phyloP scores from a whole-genome alignment of 1,140 invertebrate genomes.

The Trichomalopsis sarcophagae region DNA sequence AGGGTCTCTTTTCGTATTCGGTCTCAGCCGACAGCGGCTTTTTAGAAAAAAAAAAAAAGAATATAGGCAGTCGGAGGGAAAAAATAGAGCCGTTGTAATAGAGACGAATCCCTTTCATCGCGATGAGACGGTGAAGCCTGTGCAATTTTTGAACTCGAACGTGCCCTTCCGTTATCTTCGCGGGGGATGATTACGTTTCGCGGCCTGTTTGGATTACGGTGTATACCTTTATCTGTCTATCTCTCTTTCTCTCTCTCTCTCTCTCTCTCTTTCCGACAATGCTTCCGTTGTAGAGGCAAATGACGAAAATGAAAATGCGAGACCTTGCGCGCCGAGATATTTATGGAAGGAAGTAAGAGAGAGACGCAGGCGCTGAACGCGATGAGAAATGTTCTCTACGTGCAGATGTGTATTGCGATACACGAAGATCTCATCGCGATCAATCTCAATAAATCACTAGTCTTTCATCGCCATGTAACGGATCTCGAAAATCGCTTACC shows the following conservation, averaged over 20 bases:
- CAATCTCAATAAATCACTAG: too few relatives aligned
- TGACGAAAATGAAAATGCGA: neutral
- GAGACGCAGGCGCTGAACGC: too few relatives aligned
- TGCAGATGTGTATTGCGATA: too few relatives aligned
- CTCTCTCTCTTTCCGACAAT: neutral
- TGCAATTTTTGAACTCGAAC: neutral
- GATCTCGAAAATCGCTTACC: too few relatives aligned
- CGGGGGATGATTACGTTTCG: constrained; percentile 1
- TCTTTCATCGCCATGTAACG: too few relatives aligned
- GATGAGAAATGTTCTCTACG: neutral
- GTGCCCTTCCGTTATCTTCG: neutral
- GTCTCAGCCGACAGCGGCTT: neutral
- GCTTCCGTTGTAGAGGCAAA: neutral
- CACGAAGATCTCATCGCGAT: too few relatives aligned
- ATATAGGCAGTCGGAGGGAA: constrained; percentile 19
- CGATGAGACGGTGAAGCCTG: neutral
- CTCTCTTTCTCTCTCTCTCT: too few relatives aligned
- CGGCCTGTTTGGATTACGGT: neutral
- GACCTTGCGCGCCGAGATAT: too few relatives aligned
- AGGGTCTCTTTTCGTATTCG: neutral
- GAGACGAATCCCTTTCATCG: constrained; percentile 29
- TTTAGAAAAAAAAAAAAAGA: constrained; percentile 40
- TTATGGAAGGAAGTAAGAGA: too few relatives aligned
- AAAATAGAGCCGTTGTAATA: constrained; percentile 2
- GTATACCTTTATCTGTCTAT: neutral